Conservation (phyloP, 2,888 invertebrate genomes). For the Habrosyne pyritoides region DNA sequence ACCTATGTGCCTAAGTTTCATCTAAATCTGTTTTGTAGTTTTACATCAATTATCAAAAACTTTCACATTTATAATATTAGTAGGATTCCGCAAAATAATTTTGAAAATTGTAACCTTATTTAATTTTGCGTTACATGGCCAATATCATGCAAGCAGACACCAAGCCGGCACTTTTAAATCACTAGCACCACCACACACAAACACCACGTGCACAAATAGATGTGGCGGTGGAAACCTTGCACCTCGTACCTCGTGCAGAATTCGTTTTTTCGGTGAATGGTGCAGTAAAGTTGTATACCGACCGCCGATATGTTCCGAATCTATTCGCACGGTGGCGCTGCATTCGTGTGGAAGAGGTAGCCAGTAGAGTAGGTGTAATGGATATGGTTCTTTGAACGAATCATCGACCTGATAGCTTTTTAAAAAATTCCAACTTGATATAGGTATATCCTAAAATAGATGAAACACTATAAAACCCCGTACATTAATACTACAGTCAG, state of each 20-base stretch:
- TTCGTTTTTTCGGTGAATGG: constrained; percentile 38
- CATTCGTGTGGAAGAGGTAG: constrained; percentile 28
- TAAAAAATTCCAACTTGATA: too few species aligned
- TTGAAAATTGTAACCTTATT: not conserved
- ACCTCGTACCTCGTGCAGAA: constrained; percentile 20
- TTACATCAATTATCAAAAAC: too few species aligned
- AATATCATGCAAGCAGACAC: not conserved
- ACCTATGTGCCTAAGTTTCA: too few species aligned
- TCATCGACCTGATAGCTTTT: not conserved
- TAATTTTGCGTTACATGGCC: not conserved
- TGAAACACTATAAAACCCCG: too few species aligned
- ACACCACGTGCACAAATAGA: constrained; percentile 10
- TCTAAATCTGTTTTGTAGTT: too few species aligned
- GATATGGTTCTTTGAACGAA: not conserved
- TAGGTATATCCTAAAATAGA: too few species aligned
- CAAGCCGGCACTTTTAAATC: constrained; percentile 6
- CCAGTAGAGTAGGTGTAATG: not conserved
- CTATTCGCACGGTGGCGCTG: constrained; percentile 34
- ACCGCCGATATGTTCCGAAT: constrained; percentile 42
- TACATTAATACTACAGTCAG: too few species aligned
- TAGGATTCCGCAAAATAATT: too few species aligned
- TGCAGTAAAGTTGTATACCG: constrained; percentile 24
- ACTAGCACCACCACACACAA: constrained; percentile 9
- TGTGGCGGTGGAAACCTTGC: constrained; percentile 21
- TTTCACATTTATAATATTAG: too few species aligned